Base-by-base conservation (phyloP, 2,888 invertebrate species). In the Cephus pulcher region DNA sequence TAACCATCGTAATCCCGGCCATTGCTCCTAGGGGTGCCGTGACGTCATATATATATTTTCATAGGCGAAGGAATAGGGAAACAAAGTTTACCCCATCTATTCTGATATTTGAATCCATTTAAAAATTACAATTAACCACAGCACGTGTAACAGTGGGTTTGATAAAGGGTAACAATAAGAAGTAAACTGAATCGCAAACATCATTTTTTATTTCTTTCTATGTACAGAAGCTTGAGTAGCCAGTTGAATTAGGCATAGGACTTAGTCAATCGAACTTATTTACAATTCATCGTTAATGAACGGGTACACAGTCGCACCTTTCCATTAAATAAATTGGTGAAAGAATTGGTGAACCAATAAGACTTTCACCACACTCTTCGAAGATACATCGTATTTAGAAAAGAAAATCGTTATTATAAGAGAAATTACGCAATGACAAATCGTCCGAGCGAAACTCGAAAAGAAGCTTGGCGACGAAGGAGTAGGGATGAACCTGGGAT, bases 181-280 rank as follows among this genome's bases (percentile, higher is more conserved):
- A 9, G 56, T 56, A 2, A 71, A 71, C 11, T 71, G 32, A n/a
- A 71, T 71, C 71, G 71, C 71, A 71, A 71, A 88, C 88, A 88
- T 84, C 85, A 86, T 81, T 82, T 83, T 82, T 83, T 85, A 85
- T 82, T 79, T 80, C 76, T 82, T 84, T 81, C 84, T 84, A 81
- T 83, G 80, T 83, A 85, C 82, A 80, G 81, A 71, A 71, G 71
- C 71, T 71, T 71, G 34, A 71, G n/a, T 71, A 71, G 34, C 71
- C 71, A 71, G 3, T 71, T 83, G 83, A 78, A 76, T 79, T 84
- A 83, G 71, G 80, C 80, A 79, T 84, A 85, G 82, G 83, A 85
- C 79, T 85, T 83, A 83, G 81, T 83, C 81, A 81, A 83, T 78
- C 75, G 80, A 83, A 82, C 79, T 84, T 87, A 86, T 86, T 82